A percentile compares a stretch with the other conserved stretches of the same genome.
These are phyloP conservation scores for Peromyscus nudipes DNA, from an alignment of 2,797 vertebrate species.

Conservation along the genomic window DNA sequence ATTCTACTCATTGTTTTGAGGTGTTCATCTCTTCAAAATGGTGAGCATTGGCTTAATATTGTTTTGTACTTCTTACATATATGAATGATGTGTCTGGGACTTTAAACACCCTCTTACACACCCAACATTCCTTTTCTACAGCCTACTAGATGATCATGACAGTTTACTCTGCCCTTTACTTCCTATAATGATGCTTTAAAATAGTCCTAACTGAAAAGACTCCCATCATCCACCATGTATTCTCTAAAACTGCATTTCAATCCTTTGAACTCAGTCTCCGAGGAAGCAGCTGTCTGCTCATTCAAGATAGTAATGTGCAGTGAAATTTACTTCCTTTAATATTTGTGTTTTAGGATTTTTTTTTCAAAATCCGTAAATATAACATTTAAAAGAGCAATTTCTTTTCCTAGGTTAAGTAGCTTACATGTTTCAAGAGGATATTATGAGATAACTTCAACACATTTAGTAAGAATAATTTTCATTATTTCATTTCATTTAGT, in stretches of 20 bases:
- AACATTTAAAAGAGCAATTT: neutral
- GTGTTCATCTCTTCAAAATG: neutral
- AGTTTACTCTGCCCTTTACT: neutral
- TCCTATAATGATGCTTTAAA: neutral
- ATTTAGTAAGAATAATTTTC: neutral
- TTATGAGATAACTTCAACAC: neutral
- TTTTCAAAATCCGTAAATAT: neutral
- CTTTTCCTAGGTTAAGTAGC: neutral
- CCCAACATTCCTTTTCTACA: neutral
- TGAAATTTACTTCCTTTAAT: neutral
- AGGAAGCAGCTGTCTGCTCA: neutral
- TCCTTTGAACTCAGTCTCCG: neutral
- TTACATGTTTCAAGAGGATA: neutral
- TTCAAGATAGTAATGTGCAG: neutral
- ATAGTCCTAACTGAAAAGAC: neutral
- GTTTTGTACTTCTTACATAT: neutral
- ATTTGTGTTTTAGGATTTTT: neutral
- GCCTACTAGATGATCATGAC: too few relatives aligned
- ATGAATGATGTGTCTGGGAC: accelerated
- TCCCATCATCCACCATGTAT: neutral
- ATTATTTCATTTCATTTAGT: neutral
- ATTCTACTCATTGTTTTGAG: neutral
- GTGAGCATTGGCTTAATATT: too few relatives aligned
- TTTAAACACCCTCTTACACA: neutral
- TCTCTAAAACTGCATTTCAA: neutral